Evolutionary conservation across 2,797 vertebrate species (phyloP).

Genomic region (Molothrus aeneus): DNA sequence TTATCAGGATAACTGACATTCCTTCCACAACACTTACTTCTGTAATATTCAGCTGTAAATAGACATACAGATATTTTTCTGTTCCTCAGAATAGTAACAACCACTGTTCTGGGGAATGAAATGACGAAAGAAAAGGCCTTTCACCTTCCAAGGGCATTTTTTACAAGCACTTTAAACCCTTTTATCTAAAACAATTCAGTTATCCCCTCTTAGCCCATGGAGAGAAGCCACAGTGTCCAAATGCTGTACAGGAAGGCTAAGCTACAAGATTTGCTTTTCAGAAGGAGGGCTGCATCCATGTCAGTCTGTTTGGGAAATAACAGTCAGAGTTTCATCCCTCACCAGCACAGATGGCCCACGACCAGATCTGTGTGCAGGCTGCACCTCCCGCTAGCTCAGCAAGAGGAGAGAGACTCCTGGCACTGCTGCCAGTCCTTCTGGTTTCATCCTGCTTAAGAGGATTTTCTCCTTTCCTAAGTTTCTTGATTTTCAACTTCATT

Average conservation of each 20-base stretch:
- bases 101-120: not conserved
- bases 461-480: constrained; percentile 50
- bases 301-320: not conserved
- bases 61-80: constrained; percentile 18
- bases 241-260: not conserved
- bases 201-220: not conserved
- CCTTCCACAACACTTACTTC: constrained; percentile 59
- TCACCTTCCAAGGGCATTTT: constrained; percentile 16
- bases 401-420: constrained; percentile 1
- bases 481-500: constrained; percentile 55
- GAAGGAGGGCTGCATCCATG: not conserved
- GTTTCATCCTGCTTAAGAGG: constrained; percentile 58
- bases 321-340: not conserved
- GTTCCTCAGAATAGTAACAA: constrained; percentile 55
- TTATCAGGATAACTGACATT: constrained; percentile 64
- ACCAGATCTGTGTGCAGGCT: constrained; percentile 12
- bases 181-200: constrained; percentile 9
- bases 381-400: not conserved
- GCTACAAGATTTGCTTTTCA: not conserved
- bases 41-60: constrained; percentile 60
- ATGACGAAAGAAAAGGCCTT: constrained; percentile 21
- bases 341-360: constrained; percentile 15
- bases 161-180: not conserved
- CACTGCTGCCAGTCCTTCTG: constrained; percentile 35
- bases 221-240: not conserved